phyloP scores from a whole-genome alignment of 2,888 invertebrate species.

The Cartodere bifasciata region DNA sequence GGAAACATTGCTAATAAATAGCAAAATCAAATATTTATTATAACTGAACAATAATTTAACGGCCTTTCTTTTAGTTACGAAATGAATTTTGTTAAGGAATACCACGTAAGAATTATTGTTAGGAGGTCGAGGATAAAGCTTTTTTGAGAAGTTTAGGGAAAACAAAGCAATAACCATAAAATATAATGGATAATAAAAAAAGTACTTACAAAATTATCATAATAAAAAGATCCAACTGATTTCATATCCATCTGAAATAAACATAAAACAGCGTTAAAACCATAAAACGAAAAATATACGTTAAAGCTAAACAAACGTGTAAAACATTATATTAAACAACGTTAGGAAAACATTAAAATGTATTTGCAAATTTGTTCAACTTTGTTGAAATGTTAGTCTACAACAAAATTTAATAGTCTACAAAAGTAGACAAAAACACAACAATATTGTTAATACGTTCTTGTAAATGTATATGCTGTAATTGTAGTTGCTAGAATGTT shows the following conservation, averaged over 20 bases:
- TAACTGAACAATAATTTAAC: no score
- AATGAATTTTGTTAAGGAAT: no score
- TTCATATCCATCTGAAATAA: constrained; percentile 89
- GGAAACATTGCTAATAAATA: no score
- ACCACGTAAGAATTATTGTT: no score
- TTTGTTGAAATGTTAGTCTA: constrained; percentile 14
- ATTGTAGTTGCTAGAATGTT: constrained; percentile 40
- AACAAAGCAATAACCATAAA: background rate
- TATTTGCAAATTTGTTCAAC: constrained; percentile 12
- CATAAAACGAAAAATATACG: constrained; percentile 15
- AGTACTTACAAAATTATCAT: constrained; percentile 89
- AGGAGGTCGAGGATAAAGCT: no score
- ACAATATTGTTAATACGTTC: constrained; percentile 17
- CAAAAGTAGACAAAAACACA: constrained; percentile 6
- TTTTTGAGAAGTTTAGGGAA: no score
- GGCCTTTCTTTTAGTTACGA: no score
- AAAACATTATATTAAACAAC: constrained; percentile 14
- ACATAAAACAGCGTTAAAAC: constrained; percentile 15
- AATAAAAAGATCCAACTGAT: constrained; percentile 91
- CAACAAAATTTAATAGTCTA: constrained; percentile 9
- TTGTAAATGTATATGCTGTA: constrained; percentile 26
- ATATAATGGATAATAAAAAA: constrained; percentile 1
- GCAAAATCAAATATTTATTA: no score
- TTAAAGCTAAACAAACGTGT: constrained; percentile 10
- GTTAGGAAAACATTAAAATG: constrained; percentile 5